A percentile compares a stretch with the other conserved stretches of the same genome.
Evolutionary conservation across 2,888 invertebrate genomes (phyloP).

Genomic region (Encarsia formosa): DNA sequence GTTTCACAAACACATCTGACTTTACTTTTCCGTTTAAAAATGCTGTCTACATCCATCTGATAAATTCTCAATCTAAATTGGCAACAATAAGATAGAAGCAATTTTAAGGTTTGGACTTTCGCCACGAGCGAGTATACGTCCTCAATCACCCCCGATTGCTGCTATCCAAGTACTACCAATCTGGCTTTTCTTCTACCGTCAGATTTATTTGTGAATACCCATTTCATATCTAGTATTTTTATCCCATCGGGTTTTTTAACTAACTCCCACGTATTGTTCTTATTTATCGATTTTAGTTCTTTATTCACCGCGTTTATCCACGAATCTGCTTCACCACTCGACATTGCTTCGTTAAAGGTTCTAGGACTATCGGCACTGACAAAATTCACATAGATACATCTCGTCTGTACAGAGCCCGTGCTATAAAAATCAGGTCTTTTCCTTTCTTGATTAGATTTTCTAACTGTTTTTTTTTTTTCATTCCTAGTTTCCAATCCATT

Average conservation of each 20-base stretch:
- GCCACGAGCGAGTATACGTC: too few species aligned
- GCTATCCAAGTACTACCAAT: neutral
- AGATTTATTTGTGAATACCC: neutral
- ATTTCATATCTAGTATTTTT: constrained; percentile 4
- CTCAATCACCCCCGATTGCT: neutral
- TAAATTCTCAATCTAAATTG: neutral
- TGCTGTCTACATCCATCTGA: neutral
- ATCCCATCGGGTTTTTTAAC: too few species aligned
- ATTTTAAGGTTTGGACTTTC: too few species aligned
- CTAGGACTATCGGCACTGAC: neutral
- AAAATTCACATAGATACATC: neutral
- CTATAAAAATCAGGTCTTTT: neutral
- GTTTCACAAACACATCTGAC: neutral
- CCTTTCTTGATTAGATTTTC: neutral
- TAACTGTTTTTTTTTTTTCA: neutral
- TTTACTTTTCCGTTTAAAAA: neutral
- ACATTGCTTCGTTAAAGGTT: neutral
- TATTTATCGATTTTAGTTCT: too few species aligned
- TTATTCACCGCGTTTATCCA: neutral
- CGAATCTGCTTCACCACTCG: neutral
- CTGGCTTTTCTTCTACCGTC: too few species aligned
- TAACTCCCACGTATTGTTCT: neutral
- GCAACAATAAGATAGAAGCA: too few species aligned
- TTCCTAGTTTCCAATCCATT: neutral
- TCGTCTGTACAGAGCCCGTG: neutral